Conservation (phyloP, 2,797 vertebrate species). For the Acanthurus lineatus region DNA sequence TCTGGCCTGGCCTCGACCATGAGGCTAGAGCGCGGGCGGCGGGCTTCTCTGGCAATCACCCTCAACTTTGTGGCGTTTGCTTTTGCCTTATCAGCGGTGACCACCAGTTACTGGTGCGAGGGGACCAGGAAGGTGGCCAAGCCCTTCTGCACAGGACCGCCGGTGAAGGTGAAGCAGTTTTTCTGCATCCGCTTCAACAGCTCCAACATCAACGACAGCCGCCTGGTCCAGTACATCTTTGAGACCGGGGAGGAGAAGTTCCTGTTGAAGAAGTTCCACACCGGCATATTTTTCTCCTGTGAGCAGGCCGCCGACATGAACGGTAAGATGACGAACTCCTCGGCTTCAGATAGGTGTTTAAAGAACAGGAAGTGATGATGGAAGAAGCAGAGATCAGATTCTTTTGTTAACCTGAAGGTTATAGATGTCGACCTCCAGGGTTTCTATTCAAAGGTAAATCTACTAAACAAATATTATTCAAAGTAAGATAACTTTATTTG, state of each 20-base stretch:
- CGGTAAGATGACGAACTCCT: conserved; percentile 80
- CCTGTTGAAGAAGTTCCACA: conserved; percentile 87
- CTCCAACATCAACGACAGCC: conserved; percentile 84
- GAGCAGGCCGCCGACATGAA: conserved; percentile 86
- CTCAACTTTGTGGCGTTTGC: conserved; percentile 88
- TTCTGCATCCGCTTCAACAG: conserved; percentile 90
- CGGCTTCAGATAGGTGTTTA: neutral
- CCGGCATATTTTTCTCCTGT: conserved; percentile 92
- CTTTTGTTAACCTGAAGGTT: neutral
- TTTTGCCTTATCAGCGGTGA: conserved; percentile 88
- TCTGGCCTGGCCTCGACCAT: conserved; percentile 74
- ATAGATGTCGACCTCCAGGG: neutral
- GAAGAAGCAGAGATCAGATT: neutral
- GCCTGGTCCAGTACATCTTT: conserved; percentile 89
- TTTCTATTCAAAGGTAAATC: neutral
- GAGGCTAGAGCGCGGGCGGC: conserved; percentile 80
- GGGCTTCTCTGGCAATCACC: conserved; percentile 86
- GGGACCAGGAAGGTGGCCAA: conserved; percentile 90
- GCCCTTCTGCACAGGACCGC: conserved; percentile 87
- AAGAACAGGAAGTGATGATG: conserved; percentile 41
- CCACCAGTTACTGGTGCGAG: conserved; percentile 93
- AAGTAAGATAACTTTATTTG: neutral
- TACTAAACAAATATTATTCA: neutral
- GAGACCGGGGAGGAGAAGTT: conserved; percentile 93
- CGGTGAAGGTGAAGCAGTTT: conserved; percentile 73